Evolutionary conservation across 1,140 invertebrate genomes (phyloP).

Genomic region (Caerostris darwini): DNA sequence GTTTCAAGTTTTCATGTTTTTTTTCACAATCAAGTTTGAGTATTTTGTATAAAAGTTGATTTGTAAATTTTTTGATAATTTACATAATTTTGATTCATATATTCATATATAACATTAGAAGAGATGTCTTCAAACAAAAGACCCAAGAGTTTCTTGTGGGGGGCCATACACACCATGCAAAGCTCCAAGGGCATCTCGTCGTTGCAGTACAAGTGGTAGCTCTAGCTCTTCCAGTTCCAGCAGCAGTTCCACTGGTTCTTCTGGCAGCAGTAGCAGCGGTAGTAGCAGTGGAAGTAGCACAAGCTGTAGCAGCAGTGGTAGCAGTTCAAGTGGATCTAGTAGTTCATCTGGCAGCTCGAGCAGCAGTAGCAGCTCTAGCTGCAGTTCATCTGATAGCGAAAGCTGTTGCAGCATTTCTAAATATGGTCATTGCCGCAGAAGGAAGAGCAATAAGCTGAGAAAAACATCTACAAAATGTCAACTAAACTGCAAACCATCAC

Average conservation of each 20-base stretch:
- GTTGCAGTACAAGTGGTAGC: conserved; percentile 63
- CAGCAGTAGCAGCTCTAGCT: conserved; percentile 68
- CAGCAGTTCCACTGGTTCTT: conserved; percentile 51
- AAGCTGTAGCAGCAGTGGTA: neutral
- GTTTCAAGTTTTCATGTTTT: too few relatives aligned
- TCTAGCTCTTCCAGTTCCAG: conserved; percentile 73
- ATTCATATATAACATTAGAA: neutral
- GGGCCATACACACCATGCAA: conserved; percentile 43
- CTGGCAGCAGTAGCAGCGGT: conserved; percentile 49
- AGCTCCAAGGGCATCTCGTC: conserved; percentile 17
- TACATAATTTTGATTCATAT: too few relatives aligned
- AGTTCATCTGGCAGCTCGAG: conserved; percentile 58
- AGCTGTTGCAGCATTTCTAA: conserved; percentile 70
- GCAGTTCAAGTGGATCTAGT: conserved; percentile 60
- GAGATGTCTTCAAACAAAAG: conserved; percentile 67
- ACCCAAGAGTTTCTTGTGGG: conserved; percentile 44
- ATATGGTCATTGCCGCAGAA: conserved; percentile 26
- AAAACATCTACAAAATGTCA: conserved; percentile 62
- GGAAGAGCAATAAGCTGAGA: neutral
- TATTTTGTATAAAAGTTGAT: too few relatives aligned
- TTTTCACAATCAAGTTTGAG: too few relatives aligned
- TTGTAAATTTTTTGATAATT: too few relatives aligned
- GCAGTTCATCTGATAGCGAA: conserved; percentile 68
- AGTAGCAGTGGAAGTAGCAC: neutral
- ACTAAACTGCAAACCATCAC: neutral